Conservation (phyloP, 2,113 vertebrate species). For the Pachypanchax playfairii region DNA sequence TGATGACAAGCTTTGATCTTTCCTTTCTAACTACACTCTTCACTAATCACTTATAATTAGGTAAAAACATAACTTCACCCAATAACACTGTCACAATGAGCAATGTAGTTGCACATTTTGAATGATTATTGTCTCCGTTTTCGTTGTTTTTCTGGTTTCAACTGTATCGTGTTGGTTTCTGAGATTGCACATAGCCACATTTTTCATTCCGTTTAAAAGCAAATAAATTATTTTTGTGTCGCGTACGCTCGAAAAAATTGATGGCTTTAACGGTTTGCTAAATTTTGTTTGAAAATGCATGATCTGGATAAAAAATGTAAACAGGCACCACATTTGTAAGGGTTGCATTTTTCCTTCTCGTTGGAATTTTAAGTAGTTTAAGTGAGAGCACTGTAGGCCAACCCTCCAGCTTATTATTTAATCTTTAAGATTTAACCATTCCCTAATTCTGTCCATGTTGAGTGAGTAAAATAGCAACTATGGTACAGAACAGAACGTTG, state of each 20-base stretch:
- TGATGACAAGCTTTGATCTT: no score
- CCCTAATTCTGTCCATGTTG: no score
- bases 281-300: not conserved
- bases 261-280: not conserved
- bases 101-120: not conserved
- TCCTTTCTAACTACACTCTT: no score
- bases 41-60: not conserved
- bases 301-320: slow-evolving; percentile 10
- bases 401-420: slow-evolving; percentile 53
- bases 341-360: slow-evolving; percentile 4
- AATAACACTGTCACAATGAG: no score
- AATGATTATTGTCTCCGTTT: no score
- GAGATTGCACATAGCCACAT: no score
- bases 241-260: not conserved
- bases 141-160: no score
- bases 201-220: not conserved
- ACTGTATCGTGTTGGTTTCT: no score
- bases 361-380: slow-evolving; percentile 23
- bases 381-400: slow-evolving; percentile 26
- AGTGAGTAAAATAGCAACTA: no score
- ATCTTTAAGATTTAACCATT: not conserved
- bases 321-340: not conserved
- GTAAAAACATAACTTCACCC: no score
- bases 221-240: not conserved
- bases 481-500: no score